Evolutionary conservation across 2,888 invertebrate genomes (phyloP).

Genomic region (Amaurobius ferox): DNA sequence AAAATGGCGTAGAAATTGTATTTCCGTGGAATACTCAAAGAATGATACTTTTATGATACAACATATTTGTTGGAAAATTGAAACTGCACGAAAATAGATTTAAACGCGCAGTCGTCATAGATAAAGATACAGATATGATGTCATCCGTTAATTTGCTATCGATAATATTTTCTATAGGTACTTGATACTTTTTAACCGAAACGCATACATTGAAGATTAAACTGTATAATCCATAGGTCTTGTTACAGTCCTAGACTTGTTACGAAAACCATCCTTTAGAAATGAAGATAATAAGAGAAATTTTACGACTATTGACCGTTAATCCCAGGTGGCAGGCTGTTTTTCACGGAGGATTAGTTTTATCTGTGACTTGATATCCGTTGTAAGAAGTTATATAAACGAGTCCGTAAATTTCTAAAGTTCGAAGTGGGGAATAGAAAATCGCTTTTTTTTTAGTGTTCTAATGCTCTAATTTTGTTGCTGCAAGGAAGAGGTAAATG

Average conservation of each 20-base stretch:
- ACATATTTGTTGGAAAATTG: no score
- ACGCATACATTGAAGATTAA: no score
- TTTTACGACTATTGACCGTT: slow-evolving; percentile 69
- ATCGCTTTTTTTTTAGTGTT: background rate
- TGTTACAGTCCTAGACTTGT: background rate
- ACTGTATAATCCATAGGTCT: no score
- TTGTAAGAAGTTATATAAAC: slow-evolving; percentile 69
- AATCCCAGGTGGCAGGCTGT: slow-evolving; percentile 44
- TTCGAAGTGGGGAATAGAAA: background rate
- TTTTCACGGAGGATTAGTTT: slow-evolving; percentile 70
- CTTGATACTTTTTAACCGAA: no score
- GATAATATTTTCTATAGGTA: no score
- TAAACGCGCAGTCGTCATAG: no score
- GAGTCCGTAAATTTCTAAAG: slow-evolving; percentile 38
- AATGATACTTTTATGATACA: no score
- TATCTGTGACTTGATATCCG: slow-evolving; percentile 55
- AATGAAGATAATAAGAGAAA: slow-evolving; percentile 22
- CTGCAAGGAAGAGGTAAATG: background rate
- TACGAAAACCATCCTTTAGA: background rate
- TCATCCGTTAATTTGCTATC: no score
- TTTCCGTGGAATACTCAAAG: no score
- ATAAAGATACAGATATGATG: no score
- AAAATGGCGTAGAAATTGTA: no score
- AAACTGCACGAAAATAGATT: no score
- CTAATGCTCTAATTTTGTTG: background rate